Conservation (phyloP, 2,113 vertebrate genomes). For the Etheostoma cragini region DNA sequence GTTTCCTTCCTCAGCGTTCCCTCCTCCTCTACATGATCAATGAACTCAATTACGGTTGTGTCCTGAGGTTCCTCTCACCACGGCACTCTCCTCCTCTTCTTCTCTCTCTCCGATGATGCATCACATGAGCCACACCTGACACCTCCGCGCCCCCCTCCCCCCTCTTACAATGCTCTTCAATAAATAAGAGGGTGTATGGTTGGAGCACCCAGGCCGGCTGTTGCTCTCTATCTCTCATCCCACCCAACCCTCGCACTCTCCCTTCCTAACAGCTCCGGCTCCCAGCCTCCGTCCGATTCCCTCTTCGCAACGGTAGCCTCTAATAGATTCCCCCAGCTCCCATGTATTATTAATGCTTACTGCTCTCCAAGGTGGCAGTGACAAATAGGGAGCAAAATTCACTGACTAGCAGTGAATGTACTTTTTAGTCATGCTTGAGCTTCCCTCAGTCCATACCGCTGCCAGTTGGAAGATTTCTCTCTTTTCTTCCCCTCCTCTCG, state of each 20-base stretch:
- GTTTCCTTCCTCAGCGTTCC: slow-evolving; percentile 5
- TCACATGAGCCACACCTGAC: slow-evolving; percentile 82
- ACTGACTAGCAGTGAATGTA: slow-evolving; percentile 97
- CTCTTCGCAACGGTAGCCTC: slow-evolving; percentile 93
- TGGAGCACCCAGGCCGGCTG: slow-evolving; percentile 26
- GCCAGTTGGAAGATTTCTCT: slow-evolving; percentile 87
- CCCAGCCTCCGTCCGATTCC: slow-evolving; percentile 87
- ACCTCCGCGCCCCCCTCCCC: slow-evolving; percentile 61
- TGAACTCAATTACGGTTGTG: slow-evolving; percentile 90
- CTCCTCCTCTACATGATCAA: slow-evolving; percentile 86
- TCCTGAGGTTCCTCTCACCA: slow-evolving; percentile 82
- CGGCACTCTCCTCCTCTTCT: slow-evolving; percentile 72
- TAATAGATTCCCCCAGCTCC: slow-evolving; percentile 96
- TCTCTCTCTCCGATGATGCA: slow-evolving; percentile 82
- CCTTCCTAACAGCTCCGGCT: slow-evolving; percentile 55
- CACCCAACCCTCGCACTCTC: slow-evolving; percentile 32
- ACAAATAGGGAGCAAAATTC: slow-evolving; percentile 98
- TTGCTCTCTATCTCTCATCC: slow-evolving; percentile 39
- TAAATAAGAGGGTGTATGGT: slow-evolving; percentile 83
- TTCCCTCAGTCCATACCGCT: slow-evolving; percentile 90
- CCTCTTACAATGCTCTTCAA: slow-evolving; percentile 81
- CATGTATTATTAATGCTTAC: slow-evolving; percentile 99
- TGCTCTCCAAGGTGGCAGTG: slow-evolving; percentile 97
- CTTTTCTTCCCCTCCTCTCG: slow-evolving; percentile 35
- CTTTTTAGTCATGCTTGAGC: slow-evolving; percentile 98